Evolutionary conservation across 2,797 vertebrate species (phyloP), one percentile per base, ranked within the genome.

Genomic region (Adrianichthys oophorus): DNA sequence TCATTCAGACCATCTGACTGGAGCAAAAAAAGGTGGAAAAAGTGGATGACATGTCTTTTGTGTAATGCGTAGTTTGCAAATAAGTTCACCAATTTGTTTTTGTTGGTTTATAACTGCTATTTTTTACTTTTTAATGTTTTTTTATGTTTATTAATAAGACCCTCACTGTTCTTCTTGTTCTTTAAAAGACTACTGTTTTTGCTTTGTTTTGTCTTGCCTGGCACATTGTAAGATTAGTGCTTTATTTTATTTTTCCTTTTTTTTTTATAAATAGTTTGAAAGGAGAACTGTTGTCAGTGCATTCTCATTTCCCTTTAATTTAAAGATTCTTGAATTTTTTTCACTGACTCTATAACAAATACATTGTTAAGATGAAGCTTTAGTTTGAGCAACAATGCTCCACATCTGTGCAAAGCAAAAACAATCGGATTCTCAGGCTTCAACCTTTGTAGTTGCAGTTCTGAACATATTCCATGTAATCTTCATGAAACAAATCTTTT

Each of bases 251-350:
- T 37, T 61, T 43, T 47, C 12, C 18, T 59, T 16, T 1, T 82
- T 83, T 83, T 84, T 83, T 68, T 72, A 85, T 85, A 86, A 88
- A 87, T 63, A 12, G 52, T 82, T 83, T 81, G 52, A 82, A 84
- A 83, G 62, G 68, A 75, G 57, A 48, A 42, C 70, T 63, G 21
- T 72, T 79, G 80, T 83, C 59, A 2, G n/a, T 53, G 65, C 48
- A 50, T 53, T 76, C n/a, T 64, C 54, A 72, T 76, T 80, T 77
- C 65, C 57, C 42, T 62, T 37, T 37, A 37, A 37, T 6, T 74
- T 67, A 15, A 1, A 47, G 45, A 23, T 44, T n/a, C n/a, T 44
- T 44, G 16, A 17, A 44, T n/a, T 52, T 40, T 42, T 24, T 14
- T 15, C 18, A 4, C 45, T 19, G 12, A 5, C 14, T 23, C 5